Evolutionary conservation across 2,113 vertebrate species (phyloP).

Genomic region (Paralichthys olivaceus): DNA sequence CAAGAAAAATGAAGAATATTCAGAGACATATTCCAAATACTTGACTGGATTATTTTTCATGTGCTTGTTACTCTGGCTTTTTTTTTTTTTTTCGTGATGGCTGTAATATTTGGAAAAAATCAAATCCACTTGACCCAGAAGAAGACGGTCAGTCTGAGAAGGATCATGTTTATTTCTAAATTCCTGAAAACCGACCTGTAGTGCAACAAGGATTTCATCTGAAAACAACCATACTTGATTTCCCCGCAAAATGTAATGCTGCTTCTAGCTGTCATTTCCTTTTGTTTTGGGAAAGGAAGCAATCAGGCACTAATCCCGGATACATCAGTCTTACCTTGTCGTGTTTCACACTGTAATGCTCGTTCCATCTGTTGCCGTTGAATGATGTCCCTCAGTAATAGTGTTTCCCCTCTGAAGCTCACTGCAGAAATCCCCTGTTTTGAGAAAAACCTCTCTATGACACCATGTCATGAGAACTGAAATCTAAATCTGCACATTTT

Average conservation of each 20-base stretch:
- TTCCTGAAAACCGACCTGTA: conserved; percentile 7
- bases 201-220: conserved; percentile 28
- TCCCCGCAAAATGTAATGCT: conserved; percentile 17
- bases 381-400: conserved; percentile 51
- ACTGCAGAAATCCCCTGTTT: conserved; percentile 33
- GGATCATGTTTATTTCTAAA: conserved; percentile 24
- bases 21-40: neutral
- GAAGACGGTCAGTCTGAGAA: conserved; percentile 24
- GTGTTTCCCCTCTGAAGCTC: conserved; percentile 33
- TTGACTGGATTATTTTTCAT: conserved; percentile 13
- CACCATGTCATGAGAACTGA: too few species aligned
- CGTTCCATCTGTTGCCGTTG: conserved; percentile 52
- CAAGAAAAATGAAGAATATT: neutral
- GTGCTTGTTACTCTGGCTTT: conserved; percentile 11
- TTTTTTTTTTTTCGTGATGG: neutral
- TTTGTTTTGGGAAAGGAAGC: conserved; percentile 40
- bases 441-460: neutral
- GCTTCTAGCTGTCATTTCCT: conserved; percentile 34
- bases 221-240: conserved; percentile 32
- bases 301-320: conserved; percentile 62
- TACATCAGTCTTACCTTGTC: conserved; percentile 60
- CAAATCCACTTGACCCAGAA: conserved; percentile 27
- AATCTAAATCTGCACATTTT: too few species aligned
- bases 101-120: conserved; percentile 38
- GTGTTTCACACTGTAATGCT: conserved; percentile 47